Evolutionary conservation across 2,113 vertebrate species (phyloP).

Genomic region (Actinemys pallida): DNA sequence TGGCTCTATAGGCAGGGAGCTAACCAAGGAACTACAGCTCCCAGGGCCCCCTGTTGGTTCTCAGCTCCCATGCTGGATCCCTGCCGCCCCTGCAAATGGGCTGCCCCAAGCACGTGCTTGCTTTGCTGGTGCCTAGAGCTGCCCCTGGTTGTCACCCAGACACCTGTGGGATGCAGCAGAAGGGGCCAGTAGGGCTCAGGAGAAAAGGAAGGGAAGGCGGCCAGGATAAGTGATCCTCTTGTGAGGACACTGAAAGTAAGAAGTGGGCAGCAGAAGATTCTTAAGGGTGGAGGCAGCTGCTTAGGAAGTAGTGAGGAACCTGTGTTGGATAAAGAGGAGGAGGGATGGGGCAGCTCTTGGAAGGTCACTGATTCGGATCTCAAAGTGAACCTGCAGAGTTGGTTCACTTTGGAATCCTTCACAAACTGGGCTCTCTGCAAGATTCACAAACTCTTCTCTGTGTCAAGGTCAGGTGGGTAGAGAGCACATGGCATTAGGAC

Average conservation of each 20-base stretch:
- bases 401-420: constrained; percentile 28
- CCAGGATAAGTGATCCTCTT: neutral
- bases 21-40: too few species aligned
- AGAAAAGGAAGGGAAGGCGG: neutral
- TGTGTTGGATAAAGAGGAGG: neutral
- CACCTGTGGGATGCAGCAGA: neutral
- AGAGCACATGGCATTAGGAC: constrained; percentile 8
- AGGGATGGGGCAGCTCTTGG: neutral
- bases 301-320: neutral
- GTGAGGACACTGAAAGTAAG: neutral
- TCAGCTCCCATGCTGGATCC: too few species aligned
- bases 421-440: neutral
- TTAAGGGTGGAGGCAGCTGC: neutral
- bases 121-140: too few species aligned
- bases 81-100: too few species aligned
- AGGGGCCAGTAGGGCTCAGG: neutral
- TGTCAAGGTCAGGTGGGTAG: constrained; percentile 24
- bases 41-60: too few species aligned
- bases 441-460: constrained; percentile 34
- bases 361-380: neutral
- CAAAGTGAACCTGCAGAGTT: neutral
- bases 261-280: neutral
- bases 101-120: too few species aligned
- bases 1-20: too few species aligned
- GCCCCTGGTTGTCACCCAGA: neutral